These are phyloP conservation scores for Palythoa grandis DNA, from an alignment of 92 coral and sea anemone species.

Conservation along the genomic window DNA sequence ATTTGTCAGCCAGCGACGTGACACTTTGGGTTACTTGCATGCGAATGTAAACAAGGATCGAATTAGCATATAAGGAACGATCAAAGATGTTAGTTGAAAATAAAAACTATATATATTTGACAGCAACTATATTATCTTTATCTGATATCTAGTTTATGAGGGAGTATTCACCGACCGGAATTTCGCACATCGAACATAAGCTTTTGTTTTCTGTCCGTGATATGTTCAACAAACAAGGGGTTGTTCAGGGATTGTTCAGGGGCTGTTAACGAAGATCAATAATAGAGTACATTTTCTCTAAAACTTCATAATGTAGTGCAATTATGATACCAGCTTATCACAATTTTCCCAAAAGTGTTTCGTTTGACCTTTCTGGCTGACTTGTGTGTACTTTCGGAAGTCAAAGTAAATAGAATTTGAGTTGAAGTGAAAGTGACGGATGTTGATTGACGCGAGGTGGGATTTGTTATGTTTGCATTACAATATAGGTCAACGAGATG, in stretches of 20 bases:
- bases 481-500: slow-evolving; percentile 44
- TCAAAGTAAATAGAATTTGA: slow-evolving; percentile 6
- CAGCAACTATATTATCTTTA: background rate
- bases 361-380: background rate
- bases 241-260: background rate
- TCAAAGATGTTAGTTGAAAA: background rate
- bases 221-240: background rate
- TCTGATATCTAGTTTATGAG: background rate
- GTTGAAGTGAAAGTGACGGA: slow-evolving; percentile 17
- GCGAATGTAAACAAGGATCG: slow-evolving; percentile 25
- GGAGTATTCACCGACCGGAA: background rate
- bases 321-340: background rate
- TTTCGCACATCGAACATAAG: background rate
- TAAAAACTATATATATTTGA: background rate
- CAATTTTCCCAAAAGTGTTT: background rate
- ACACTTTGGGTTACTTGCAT: background rate
- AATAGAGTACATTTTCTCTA: background rate
- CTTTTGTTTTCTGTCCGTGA: background rate
- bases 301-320: background rate
- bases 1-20: background rate
- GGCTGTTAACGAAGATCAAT: slow-evolving; percentile 16
- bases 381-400: background rate
- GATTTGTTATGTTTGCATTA: slow-evolving; percentile 40
- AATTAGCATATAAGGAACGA: slow-evolving; percentile 36
- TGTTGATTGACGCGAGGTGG: slow-evolving; percentile 36